A percentile compares a stretch with the other conserved stretches of the same genome.
phyloP scores from a whole-genome alignment of 2,888 invertebrate species.

The Acrocyrtus sp. region DNA sequence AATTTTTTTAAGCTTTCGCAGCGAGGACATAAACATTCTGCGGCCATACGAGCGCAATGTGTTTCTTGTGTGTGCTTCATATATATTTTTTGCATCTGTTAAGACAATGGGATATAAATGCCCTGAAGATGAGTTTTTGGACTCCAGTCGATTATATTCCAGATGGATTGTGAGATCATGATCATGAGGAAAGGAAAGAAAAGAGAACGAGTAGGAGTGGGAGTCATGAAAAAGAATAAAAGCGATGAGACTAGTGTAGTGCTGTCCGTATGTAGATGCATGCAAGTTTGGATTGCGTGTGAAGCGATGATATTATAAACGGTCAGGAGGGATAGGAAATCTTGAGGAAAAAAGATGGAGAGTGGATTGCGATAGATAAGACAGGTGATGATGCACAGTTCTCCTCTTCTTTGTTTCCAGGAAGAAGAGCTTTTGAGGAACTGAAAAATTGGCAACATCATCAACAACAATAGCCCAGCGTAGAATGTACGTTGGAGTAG shows the following conservation, averaged over 20 bases:
- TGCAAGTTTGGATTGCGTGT: not conserved
- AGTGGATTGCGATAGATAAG: not conserved
- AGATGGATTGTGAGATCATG: constrained; percentile 25
- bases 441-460: constrained; percentile 40
- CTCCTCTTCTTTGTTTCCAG: constrained; percentile 43
- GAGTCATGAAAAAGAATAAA: too few relatives aligned
- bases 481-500: constrained; percentile 10
- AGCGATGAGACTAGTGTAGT: not conserved
- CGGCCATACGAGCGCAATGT: not conserved
- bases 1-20: not conserved
- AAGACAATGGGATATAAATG: not conserved
- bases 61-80: not conserved
- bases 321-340: not conserved
- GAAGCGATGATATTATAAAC: not conserved
- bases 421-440: constrained; percentile 39
- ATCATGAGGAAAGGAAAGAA: too few relatives aligned
- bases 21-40: not conserved
- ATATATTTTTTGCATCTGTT: not conserved
- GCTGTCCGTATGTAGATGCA: not conserved
- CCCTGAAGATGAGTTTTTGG: constrained; percentile 29
- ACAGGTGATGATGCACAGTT: not conserved
- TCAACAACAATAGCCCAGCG: constrained; percentile 27
- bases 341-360: too few relatives aligned
- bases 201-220: too few relatives aligned
- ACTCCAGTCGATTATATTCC: constrained; percentile 31